Evolutionary conservation across 2,113 vertebrate species (phyloP).

Genomic region (Pardalotus punctatus): DNA sequence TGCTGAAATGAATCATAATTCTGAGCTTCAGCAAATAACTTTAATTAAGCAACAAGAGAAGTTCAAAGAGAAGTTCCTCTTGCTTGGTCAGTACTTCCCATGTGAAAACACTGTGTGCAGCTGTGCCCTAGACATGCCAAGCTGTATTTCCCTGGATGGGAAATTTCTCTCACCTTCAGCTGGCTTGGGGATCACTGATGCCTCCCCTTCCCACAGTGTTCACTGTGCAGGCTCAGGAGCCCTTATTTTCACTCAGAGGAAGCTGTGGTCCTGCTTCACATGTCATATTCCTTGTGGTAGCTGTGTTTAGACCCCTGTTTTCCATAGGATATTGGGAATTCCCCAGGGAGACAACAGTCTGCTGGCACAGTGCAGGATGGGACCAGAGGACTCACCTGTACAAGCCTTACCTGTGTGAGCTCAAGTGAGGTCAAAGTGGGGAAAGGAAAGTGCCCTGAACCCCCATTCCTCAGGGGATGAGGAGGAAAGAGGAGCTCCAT

Average conservation of each 20-base stretch:
- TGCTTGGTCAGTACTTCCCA: background rate
- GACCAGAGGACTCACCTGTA: background rate
- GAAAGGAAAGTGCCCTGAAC: background rate
- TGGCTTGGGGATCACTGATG: background rate
- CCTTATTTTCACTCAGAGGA: background rate
- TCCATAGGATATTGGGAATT: background rate
- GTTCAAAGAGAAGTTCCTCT: background rate
- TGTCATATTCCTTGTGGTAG: background rate
- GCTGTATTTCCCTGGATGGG: background rate
- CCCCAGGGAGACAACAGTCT: background rate
- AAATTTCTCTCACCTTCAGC: background rate
- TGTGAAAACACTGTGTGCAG: background rate
- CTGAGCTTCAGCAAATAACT: background rate
- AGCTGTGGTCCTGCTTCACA: background rate
- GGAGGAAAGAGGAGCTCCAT: background rate
- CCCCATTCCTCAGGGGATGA: background rate
- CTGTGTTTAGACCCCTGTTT: background rate
- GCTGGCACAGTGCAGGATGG: background rate
- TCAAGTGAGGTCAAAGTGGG: accelerated
- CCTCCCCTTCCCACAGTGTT: background rate
- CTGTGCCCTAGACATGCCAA: background rate
- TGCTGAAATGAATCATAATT: background rate
- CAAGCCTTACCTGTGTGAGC: background rate
- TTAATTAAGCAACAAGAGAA: background rate
- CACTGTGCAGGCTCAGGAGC: background rate